Conservation (phyloP, 2,888 invertebrate species). For the Drosophila tanythrix region DNA sequence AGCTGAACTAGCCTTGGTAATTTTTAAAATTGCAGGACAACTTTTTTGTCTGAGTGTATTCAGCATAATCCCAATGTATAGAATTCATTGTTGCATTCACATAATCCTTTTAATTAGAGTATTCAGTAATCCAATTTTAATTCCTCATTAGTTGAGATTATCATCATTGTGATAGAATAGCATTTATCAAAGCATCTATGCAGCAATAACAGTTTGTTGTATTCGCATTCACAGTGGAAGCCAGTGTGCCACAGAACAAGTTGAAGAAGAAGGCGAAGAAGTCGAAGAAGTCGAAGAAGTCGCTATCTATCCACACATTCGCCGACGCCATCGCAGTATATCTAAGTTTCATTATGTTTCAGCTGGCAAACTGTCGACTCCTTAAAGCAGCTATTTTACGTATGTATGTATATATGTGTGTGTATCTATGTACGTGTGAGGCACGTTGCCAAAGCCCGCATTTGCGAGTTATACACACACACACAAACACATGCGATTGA, state of each 20-base stretch:
- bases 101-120: conserved; percentile 63
- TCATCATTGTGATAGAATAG: conserved; percentile 61
- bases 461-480: conserved; percentile 31
- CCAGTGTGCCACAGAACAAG: background rate
- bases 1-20: fast-evolving
- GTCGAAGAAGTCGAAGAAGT: conserved; percentile 15
- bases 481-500: conserved; percentile 42
- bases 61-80: conserved; percentile 27
- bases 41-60: conserved; percentile 1
- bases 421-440: conserved; percentile 31
- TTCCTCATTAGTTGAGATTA: conserved; percentile 73
- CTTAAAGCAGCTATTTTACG: conserved; percentile 14
- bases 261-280: background rate
- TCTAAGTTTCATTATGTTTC: conserved; percentile 38
- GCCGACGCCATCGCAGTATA: conserved; percentile 18
- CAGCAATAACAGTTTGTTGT: conserved; percentile 50
- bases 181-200: conserved; percentile 66
- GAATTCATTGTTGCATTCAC: conserved; percentile 50
- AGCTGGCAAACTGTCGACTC: conserved; percentile 24
- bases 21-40: background rate
- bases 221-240: conserved; percentile 36
- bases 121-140: conserved; percentile 67
- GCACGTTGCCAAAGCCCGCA: conserved; percentile 49
- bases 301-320: conserved; percentile 52
- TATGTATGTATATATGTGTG: background rate